A percentile compares a stretch with the other conserved stretches of the same genome.
Conservation (phyloP, 2,113 vertebrate genomes). For the Struthidea cinerea region DNA sequence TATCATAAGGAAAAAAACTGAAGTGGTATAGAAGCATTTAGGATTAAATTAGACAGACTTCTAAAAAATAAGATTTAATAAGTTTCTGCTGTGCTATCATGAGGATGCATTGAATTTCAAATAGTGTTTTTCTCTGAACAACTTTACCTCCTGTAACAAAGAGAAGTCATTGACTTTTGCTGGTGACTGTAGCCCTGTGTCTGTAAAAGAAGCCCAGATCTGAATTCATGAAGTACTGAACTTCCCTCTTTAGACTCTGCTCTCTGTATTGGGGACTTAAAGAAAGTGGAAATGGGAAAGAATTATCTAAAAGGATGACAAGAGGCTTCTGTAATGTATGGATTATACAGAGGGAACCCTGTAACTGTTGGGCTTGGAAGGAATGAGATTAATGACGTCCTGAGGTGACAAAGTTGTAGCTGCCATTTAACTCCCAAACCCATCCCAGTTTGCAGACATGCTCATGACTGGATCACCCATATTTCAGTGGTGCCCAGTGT, state of each 20-base stretch:
- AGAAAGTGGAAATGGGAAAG: neutral
- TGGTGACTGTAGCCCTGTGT: neutral
- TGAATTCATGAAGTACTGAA: neutral
- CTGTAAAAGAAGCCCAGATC: neutral
- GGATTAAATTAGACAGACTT: neutral
- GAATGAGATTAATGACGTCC: neutral
- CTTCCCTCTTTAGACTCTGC: neutral
- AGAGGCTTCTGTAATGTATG: neutral
- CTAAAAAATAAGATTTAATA: neutral
- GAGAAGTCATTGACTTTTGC: neutral
- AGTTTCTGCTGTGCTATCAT: neutral
- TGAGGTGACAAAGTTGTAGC: neutral
- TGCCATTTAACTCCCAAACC: neutral
- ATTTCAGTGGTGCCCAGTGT: neutral
- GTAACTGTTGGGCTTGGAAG: neutral
- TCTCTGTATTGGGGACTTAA: neutral
- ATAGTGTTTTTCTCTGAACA: neutral
- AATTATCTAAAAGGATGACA: neutral
- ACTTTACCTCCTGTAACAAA: neutral
- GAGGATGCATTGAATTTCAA: neutral
- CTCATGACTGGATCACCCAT: fast-evolving
- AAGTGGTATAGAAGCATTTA: neutral
- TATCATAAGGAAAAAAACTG: neutral
- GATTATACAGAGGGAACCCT: neutral
- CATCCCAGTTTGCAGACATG: neutral